phyloP scores from a whole-genome alignment of 2,113 vertebrate species.

The Coturnix japonica region DNA sequence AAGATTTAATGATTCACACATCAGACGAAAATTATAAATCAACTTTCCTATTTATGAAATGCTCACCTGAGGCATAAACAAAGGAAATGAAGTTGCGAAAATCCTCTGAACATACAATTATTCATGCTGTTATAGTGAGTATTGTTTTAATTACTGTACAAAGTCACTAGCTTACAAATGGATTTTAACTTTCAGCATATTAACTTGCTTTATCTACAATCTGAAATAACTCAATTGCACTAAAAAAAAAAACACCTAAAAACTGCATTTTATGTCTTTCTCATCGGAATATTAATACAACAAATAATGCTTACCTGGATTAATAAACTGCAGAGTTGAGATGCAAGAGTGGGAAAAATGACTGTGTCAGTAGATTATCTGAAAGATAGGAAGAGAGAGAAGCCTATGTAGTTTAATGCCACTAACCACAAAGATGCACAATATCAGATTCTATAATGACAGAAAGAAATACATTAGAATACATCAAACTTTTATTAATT shows the following conservation, averaged over 20 bases:
- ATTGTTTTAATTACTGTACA: conserved; percentile 51
- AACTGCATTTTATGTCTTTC: conserved; percentile 49
- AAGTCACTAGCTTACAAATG: conserved; percentile 57
- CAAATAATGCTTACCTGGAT: conserved; percentile 47
- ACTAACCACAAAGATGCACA: background rate
- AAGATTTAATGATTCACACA: conserved; percentile 58
- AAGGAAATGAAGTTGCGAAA: conserved; percentile 54
- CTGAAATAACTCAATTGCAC: conserved; percentile 29
- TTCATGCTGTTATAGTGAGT: conserved; percentile 39
- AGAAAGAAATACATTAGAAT: background rate
- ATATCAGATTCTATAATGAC: background rate
- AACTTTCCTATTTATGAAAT: conserved; percentile 61
- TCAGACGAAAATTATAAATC: conserved; percentile 56
- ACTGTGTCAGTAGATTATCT: background rate
- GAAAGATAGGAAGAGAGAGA: background rate
- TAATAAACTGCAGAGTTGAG: conserved; percentile 55
- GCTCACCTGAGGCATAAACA: conserved; percentile 61
- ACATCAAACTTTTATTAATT: background rate
- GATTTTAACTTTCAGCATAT: conserved; percentile 61
- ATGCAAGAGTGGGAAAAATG: conserved; percentile 41
- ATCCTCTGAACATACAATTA: conserved; percentile 60
- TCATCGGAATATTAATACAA: conserved; percentile 49
- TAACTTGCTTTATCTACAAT: conserved; percentile 51
- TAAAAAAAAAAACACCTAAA: conserved; percentile 41
- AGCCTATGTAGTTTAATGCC: background rate